These are phyloP conservation scores for Ceryle rudis DNA, from an alignment of 2,797 vertebrate genomes.

Conservation along the genomic window DNA sequence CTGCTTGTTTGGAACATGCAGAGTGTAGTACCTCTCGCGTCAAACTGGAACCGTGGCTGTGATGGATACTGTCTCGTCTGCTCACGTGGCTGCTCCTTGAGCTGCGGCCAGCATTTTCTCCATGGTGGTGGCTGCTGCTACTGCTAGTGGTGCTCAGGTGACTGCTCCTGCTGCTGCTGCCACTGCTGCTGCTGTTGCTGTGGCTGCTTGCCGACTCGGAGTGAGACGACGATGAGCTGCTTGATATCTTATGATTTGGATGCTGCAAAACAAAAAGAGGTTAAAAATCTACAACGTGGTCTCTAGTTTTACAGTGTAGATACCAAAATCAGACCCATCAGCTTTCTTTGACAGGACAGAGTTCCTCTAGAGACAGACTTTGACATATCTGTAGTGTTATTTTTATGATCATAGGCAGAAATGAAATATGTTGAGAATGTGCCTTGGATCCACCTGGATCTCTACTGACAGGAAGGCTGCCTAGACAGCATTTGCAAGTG, in stretches of 20 bases:
- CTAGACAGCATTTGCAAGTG: not conserved
- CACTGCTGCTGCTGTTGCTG: not conserved
- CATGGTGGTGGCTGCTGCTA: not conserved
- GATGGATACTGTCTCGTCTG: not conserved
- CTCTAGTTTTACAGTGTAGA: not conserved
- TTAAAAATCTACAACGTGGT: not conserved
- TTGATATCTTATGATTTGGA: not conserved
- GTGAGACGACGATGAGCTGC: constrained; percentile 36
- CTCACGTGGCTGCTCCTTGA: not conserved
- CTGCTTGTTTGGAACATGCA: not conserved
- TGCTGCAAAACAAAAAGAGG: not conserved
- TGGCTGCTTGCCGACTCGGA: not conserved
- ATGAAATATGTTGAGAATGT: not conserved
- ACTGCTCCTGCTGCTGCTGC: not conserved
- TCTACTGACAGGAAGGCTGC: not conserved
- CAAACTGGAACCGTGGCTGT: not conserved
- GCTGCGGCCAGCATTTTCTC: not conserved
- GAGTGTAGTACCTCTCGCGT: not conserved
- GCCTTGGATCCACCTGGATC: rapidly evolving
- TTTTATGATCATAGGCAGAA: not conserved
- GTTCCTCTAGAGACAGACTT: not conserved
- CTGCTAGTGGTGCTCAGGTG: not conserved
- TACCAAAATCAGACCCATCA: not conserved
- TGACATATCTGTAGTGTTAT: not conserved
- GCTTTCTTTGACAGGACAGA: not conserved